Evolutionary conservation across 2,888 invertebrate genomes (phyloP).

Genomic region (Agrotis segetum): DNA sequence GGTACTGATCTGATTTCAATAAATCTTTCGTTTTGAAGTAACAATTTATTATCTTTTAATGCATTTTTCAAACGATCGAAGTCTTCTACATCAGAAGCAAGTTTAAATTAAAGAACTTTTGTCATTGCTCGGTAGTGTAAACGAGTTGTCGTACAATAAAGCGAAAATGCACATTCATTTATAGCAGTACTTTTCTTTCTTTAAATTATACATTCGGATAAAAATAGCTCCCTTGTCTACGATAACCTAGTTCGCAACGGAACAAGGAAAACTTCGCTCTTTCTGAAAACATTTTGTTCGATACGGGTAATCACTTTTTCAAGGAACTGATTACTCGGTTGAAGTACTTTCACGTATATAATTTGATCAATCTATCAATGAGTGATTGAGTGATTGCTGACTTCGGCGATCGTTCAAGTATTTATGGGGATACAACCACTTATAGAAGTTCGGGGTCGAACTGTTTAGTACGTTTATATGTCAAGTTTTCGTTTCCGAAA

Average conservation of each 20-base stretch:
- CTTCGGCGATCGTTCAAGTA: conserved; percentile 26
- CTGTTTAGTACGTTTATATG: not conserved
- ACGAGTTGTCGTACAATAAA: not conserved
- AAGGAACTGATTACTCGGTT: conserved; percentile 35
- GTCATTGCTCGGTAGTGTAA: not conserved
- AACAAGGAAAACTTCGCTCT: conserved; percentile 1
- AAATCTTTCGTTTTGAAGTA: too few relatives aligned
- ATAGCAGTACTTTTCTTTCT: conserved; percentile 16
- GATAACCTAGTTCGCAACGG: conserved; percentile 37
- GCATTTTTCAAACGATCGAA: too few relatives aligned
- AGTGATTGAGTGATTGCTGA: conserved; percentile 20
- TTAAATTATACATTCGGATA: conserved; percentile 29
- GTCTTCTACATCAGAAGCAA: too few relatives aligned
- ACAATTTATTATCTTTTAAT: too few relatives aligned
- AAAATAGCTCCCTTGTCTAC: conserved; percentile 31
- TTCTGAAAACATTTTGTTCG: conserved; percentile 29
- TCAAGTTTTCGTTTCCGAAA: not conserved
- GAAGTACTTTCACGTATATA: conserved; percentile 9
- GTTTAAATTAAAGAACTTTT: not conserved
- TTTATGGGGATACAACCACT: conserved; percentile 8
- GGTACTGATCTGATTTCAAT: too few relatives aligned
- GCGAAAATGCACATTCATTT: conserved; percentile 2
- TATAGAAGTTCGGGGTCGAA: not conserved
- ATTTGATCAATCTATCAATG: conserved; percentile 32
- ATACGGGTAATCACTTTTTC: conserved; percentile 25